phyloP scores from a whole-genome alignment of 2,888 invertebrate genomes.

The Drosophila yooni region DNA sequence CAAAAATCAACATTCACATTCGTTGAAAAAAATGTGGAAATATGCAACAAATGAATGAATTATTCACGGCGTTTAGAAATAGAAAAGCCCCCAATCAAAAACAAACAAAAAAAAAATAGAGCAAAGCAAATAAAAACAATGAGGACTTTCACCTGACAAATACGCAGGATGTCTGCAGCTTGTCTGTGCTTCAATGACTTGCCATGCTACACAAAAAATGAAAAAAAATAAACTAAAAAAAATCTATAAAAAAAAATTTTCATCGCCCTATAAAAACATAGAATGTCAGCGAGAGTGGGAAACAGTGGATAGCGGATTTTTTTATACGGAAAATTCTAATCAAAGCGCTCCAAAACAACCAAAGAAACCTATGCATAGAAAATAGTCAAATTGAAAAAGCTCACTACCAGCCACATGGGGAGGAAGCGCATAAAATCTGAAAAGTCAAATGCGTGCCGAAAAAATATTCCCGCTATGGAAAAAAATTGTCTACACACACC shows the following conservation, averaged over 20 bases:
- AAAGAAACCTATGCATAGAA: constrained; percentile 41
- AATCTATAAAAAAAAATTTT: constrained; percentile 19
- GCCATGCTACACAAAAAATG: constrained; percentile 33
- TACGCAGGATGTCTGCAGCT: constrained; percentile 70
- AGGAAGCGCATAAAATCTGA: constrained; percentile 44
- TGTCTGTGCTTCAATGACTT: constrained; percentile 74
- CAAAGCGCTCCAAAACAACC: constrained; percentile 64
- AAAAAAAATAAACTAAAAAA: constrained; percentile 5
- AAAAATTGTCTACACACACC: constrained; percentile 47
- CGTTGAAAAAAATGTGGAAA: constrained; percentile 31
- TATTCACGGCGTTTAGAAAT: constrained; percentile 70
- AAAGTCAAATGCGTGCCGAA: constrained; percentile 67
- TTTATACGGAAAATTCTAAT: constrained; percentile 72
- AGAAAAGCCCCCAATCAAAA: constrained; percentile 31
- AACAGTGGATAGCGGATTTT: constrained; percentile 56
- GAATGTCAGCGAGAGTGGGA: constrained; percentile 36
- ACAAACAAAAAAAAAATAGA: constrained; percentile 32
- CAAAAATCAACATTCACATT: constrained; percentile 48
- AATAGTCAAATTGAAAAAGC: constrained; percentile 57
- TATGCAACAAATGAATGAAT: constrained; percentile 66
- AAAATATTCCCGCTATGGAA: constrained; percentile 66
- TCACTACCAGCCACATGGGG: constrained; percentile 28
- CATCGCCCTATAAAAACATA: constrained; percentile 43
- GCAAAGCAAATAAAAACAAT: constrained; percentile 48
- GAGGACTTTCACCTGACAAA: constrained; percentile 77